These are phyloP conservation scores for Cryptus armator DNA, from an alignment of 2,888 invertebrate genomes.

Conservation along the genomic window DNA sequence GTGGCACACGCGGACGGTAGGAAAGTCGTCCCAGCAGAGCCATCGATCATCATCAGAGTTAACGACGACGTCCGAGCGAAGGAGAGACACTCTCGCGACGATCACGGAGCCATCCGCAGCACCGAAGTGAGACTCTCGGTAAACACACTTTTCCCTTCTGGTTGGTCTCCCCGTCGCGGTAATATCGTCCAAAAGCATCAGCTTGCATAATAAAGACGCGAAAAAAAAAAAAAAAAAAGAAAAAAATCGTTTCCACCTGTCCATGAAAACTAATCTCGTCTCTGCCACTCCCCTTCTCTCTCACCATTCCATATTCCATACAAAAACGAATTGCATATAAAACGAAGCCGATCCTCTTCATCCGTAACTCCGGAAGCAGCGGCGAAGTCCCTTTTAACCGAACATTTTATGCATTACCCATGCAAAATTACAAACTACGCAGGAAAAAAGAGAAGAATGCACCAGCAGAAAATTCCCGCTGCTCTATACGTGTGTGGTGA, in stretches of 20 bases:
- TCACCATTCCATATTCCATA: background rate
- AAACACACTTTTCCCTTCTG: no score
- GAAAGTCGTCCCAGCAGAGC: constrained; percentile 71
- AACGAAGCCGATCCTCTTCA: background rate
- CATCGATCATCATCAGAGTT: constrained; percentile 77
- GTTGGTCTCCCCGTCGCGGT: background rate
- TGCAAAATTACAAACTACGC: constrained; percentile 7
- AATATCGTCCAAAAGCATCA: constrained; percentile 18
- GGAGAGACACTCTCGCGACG: constrained; percentile 16
- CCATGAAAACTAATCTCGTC: constrained; percentile 27
- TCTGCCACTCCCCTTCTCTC: background rate
- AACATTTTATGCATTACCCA: constrained; percentile 13
- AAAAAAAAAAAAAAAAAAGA: constrained; percentile 4
- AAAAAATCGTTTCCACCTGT: constrained; percentile 28
- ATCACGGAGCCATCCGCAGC: background rate
- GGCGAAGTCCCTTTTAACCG: constrained; percentile 9
- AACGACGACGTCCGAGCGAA: constrained; percentile 71
- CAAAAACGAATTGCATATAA: constrained; percentile 3
- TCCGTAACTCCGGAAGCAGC: background rate
- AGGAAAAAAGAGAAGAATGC: background rate
- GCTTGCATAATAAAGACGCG: constrained; percentile 14
- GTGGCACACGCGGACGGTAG: constrained; percentile 4
- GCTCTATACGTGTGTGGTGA: background rate
- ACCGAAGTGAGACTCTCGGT: background rate
- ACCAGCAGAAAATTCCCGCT: constrained; percentile 1